A percentile compares a stretch with the other conserved stretches of the same genome.
Evolutionary conservation across 2,113 vertebrate genomes (phyloP).

Genomic region (Ophthalmolycus amberensis): DNA sequence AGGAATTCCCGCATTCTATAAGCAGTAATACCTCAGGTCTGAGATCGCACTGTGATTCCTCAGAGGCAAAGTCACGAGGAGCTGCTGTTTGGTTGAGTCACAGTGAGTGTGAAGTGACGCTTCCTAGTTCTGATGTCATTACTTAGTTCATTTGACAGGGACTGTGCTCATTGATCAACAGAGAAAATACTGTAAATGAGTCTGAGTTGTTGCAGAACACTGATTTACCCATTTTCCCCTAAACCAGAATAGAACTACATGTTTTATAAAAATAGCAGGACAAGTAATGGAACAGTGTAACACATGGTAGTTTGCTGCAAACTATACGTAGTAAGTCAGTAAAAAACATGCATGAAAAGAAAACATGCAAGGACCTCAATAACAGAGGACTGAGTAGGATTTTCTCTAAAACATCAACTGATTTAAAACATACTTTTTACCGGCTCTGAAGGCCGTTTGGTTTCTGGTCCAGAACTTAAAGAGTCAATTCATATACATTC

Average conservation of each 20-base stretch:
- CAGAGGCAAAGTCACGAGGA: conserved; percentile 10
- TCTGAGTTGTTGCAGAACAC: not conserved
- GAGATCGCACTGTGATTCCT: conserved; percentile 10
- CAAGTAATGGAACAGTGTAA: not conserved
- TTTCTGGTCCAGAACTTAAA: not conserved
- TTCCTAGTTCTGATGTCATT: not conserved
- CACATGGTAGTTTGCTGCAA: not conserved
- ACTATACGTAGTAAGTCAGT: no score
- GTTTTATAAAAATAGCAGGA: not conserved
- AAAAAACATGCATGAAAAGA: no score
- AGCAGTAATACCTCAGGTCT: conserved; percentile 15
- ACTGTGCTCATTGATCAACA: not conserved
- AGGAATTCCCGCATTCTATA: not conserved
- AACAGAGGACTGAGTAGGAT: not conserved
- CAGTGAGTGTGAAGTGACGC: not conserved
- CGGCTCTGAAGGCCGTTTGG: not conserved
- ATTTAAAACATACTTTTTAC: not conserved
- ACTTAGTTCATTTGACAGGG: not conserved
- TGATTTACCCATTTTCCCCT: not conserved
- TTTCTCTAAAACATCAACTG: not conserved
- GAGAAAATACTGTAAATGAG: not conserved
- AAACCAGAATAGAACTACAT: not conserved
- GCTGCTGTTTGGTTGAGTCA: conserved; percentile 9
- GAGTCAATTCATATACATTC: not conserved
- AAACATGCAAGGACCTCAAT: not conserved